phyloP scores from a whole-genome alignment of 1,140 invertebrate species.

The Phymastichus coffea region DNA sequence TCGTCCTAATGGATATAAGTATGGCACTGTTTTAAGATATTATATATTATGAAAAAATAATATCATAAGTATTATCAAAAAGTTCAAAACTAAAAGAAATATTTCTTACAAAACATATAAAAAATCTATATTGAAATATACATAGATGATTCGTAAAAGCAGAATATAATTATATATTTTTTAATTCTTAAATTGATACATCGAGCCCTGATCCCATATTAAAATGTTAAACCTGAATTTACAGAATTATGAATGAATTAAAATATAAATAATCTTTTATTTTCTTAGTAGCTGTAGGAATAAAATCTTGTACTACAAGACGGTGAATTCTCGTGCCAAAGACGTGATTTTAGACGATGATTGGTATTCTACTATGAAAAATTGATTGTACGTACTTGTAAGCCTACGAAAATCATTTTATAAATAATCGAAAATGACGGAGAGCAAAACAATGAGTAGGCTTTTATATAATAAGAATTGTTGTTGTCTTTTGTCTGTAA shows the following conservation, averaged over 20 bases:
- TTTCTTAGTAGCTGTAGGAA: constrained; percentile 30
- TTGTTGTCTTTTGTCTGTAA: no score
- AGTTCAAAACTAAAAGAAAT: no score
- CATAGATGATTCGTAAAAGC: not conserved
- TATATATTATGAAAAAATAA: no score
- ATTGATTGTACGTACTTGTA: constrained; percentile 24
- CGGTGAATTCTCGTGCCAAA: constrained; percentile 58
- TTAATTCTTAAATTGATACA: not conserved
- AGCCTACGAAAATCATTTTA: no score
- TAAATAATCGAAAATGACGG: no score
- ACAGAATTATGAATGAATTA: constrained; percentile 8
- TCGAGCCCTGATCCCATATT: no score
- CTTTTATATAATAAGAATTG: no score
- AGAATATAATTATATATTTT: constrained; percentile 10
- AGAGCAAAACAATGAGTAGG: no score
- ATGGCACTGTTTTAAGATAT: no score
- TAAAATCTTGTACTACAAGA: constrained; percentile 30
- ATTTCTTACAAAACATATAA: not conserved
- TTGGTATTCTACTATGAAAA: constrained; percentile 16
- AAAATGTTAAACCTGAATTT: not conserved
- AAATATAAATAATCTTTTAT: constrained; percentile 33
- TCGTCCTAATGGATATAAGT: no score
- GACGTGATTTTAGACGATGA: constrained; percentile 34
- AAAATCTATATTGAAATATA: not conserved
- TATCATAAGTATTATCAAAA: no score